These are phyloP conservation scores for Alsophila aescularia DNA, from an alignment of 2,888 invertebrate species.

Conservation along the genomic window DNA sequence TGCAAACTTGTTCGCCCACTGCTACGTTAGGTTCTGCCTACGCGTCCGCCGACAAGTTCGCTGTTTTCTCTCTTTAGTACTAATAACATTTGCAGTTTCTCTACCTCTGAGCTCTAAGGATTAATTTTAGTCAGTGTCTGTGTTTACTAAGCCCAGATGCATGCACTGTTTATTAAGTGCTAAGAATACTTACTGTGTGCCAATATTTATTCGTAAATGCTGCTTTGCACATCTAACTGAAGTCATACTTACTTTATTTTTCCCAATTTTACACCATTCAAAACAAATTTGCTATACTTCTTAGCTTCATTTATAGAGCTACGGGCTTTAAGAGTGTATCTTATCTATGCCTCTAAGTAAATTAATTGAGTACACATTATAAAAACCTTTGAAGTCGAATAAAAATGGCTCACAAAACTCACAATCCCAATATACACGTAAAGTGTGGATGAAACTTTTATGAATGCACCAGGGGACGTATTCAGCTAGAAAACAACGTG, in stretches of 20 bases:
- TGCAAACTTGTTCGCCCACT: conserved; percentile 37
- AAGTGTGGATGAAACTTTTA: too few relatives aligned
- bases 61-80: conserved; percentile 24
- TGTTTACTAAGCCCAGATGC: not conserved
- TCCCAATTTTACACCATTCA: too few relatives aligned
- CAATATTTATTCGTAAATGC: not conserved
- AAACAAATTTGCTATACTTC: too few relatives aligned
- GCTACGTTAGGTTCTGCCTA: conserved; percentile 21
- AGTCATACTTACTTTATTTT: not conserved
- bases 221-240: not conserved
- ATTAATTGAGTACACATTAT: too few relatives aligned
- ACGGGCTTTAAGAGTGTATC: too few relatives aligned
- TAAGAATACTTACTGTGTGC: not conserved
- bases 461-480: too few relatives aligned
- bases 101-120: conserved; percentile 1
- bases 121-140: not conserved
- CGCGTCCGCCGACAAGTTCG: conserved; percentile 22
- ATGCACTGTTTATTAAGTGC: not conserved
- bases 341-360: too few relatives aligned
- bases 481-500: too few relatives aligned
- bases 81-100: conserved; percentile 30
- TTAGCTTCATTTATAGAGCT: too few relatives aligned
- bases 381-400: too few relatives aligned
- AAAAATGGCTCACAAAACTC: too few relatives aligned
- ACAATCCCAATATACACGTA: too few relatives aligned